Percentiles rank a stretch among this genome's conserved stretches.
phyloP scores from a whole-genome alignment of 2,113 vertebrate genomes.

The Erpornis zantholeuca region DNA sequence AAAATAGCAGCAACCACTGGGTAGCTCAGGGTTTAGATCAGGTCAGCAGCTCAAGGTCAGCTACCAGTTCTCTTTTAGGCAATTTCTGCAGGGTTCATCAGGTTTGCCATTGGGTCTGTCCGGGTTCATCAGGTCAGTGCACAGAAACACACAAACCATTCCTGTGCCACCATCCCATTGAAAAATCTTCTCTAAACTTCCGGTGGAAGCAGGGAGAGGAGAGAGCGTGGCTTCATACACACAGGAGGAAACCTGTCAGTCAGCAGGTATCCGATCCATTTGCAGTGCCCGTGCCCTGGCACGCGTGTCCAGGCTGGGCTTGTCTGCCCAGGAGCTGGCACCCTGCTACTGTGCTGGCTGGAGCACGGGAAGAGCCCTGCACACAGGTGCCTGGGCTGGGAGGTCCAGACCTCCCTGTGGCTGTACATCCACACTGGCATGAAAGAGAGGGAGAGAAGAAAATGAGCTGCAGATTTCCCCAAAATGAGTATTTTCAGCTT shows the following conservation, averaged over 20 bases:
- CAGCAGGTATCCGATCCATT: neutral
- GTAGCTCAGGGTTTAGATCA: neutral
- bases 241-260: neutral
- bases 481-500: neutral
- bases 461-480: neutral
- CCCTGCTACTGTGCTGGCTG: rapidly evolving
- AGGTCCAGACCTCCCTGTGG: neutral
- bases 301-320: rapidly evolving
- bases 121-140: neutral
- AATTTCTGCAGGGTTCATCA: neutral
- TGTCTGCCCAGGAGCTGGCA: neutral
- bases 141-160: neutral
- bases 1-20: neutral
- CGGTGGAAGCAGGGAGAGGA: neutral
- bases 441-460: neutral
- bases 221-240: neutral
- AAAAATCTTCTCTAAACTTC: neutral
- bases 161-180: neutral
- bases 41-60: neutral
- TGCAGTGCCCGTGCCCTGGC: neutral
- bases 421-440: rapidly evolving
- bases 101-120: neutral
- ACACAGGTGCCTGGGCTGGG: rapidly evolving
- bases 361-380: neutral
- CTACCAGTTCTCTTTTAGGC: neutral